Conservation (phyloP, 2,113 vertebrate species). For the Platichthys flesus region DNA sequence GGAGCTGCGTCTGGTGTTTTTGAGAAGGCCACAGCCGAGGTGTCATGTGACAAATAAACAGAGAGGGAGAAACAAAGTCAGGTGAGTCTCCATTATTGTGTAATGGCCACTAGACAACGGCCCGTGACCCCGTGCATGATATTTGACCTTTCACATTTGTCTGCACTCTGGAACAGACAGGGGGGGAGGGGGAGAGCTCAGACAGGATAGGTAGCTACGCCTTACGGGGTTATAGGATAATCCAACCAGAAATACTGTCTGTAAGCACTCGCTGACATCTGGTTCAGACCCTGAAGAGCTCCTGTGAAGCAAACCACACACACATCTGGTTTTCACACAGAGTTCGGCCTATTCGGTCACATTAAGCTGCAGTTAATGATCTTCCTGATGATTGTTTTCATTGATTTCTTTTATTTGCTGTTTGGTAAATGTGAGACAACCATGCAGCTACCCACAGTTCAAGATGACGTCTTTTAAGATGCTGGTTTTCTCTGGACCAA, state of each 20-base stretch:
- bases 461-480: neutral
- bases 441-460: too few species aligned
- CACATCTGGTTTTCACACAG: constrained; percentile 17
- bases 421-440: too few species aligned
- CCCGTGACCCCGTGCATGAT: constrained; percentile 42
- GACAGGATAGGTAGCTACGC: constrained; percentile 12
- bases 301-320: neutral
- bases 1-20: constrained; percentile 36
- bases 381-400: neutral
- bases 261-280: constrained; percentile 7
- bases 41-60: constrained; percentile 72
- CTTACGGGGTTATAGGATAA: constrained; percentile 37
- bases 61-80: constrained; percentile 28
- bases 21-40: constrained; percentile 28
- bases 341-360: neutral
- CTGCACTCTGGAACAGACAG: constrained; percentile 39
- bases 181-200: neutral
- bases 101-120: constrained; percentile 58
- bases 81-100: constrained; percentile 41
- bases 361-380: neutral
- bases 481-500: neutral
- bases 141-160: constrained; percentile 64
- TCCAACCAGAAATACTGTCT: constrained; percentile 32
- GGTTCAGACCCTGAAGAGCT: constrained; percentile 19
- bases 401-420: neutral